Conservation (phyloP, 1,140 invertebrate genomes). For the Mizuhopecten yessoensis region DNA sequence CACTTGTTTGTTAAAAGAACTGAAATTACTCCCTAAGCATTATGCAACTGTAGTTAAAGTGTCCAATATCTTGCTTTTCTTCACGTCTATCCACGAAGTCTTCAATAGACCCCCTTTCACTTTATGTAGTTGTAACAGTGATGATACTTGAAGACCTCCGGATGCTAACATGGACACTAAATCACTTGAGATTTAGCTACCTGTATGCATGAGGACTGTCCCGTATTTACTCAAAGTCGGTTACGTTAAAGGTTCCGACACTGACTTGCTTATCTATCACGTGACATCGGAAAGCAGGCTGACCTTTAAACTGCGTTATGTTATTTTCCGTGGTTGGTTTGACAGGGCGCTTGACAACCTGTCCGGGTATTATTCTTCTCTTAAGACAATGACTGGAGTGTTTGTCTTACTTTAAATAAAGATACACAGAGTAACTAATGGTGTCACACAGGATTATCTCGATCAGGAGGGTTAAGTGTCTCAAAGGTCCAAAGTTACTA, state of each 20-base stretch:
- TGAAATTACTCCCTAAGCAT: no score
- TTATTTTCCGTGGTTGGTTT: background rate
- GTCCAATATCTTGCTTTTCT: no score
- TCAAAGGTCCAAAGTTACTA: background rate
- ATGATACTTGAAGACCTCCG: background rate
- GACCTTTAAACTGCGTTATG: background rate
- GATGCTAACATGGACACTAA: background rate
- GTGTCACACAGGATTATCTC: background rate
- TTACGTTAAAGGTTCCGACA: background rate
- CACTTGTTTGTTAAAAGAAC: no score
- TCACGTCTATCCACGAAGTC: no score
- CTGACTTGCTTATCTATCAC: background rate
- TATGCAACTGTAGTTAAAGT: no score
- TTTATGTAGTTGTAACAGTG: no score
- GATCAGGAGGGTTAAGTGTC: background rate
- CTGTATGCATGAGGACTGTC: background rate
- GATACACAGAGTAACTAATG: background rate
- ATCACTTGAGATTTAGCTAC: background rate
- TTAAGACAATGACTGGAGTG: background rate
- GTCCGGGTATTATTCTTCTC: background rate
- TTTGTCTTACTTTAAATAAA: background rate
- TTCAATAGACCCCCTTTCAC: no score
- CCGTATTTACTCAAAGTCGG: background rate
- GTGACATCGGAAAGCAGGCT: background rate
- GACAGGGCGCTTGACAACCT: background rate